Base-by-base conservation (phyloP, 2,797 vertebrate species). In the Nasua narica region DNA sequence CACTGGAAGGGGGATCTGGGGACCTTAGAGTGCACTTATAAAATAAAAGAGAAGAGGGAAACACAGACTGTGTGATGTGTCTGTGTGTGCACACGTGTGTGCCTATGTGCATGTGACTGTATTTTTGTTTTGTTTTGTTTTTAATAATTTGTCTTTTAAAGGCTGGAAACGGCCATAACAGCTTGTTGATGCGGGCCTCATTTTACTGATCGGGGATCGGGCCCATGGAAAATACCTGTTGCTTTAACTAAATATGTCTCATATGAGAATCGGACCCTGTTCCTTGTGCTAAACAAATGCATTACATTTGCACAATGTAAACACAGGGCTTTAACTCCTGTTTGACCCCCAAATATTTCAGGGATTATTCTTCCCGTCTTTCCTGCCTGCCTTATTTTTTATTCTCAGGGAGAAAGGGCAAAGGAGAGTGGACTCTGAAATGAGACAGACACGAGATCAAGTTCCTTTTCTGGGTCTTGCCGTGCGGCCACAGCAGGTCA, bases 11-110 rank as follows among this genome's bases (percentile, higher is more conserved):
- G 27, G n/a, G 19, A 54, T 18, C 54, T 46, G 76, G 48, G 78
- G 50, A 86, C 40, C 18, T 94, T 65, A 91, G 6, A 40, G 32
- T 91, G 54, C 8, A 7, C 35, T 52, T 70, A 50, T 74, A 78
- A 94, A 87, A 86, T 58, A 84, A 86, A 87, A 87, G 72, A 87
- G 56, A 88, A 88, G 77, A 82, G 56, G 46, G 27, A 89, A 91
- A 46, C 27, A n/a, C 37, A 13, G 69, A 56, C 46, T 76, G 2
- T n/a, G 43, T 40, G 84, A n/a, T 21, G 8, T 11, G 32, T 40
- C 5, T 21, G 29, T 56, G 67, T 46, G 37, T 16, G 21, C 3
- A 0, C n/a, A 25, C 10, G 15, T 60, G 37, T 1, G 4, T 54
- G 29, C 4, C 37, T 94, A 16, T 56, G 40, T 9, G 2, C 11